Conservation (phyloP, 1,140 invertebrate genomes). For the Drosophila tsacasi region DNA sequence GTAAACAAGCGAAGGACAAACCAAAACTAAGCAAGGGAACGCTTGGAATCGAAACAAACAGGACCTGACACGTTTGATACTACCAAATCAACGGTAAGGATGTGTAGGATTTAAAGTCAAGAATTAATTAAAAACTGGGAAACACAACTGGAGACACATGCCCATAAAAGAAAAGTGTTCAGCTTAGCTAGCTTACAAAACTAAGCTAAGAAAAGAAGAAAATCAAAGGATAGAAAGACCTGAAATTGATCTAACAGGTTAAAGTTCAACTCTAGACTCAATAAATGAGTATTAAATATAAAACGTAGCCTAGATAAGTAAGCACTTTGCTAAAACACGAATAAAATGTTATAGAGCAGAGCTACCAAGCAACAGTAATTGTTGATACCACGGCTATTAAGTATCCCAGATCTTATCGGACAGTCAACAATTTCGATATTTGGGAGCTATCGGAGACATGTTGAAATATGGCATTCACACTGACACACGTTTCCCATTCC, state of each 20-base stretch:
- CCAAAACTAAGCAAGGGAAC: background rate
- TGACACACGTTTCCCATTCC: background rate
- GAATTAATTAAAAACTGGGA: background rate
- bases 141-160: too few species aligned
- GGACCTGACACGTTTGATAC: background rate
- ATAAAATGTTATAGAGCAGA: background rate
- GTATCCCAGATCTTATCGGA: conserved; percentile 21
- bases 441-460: conserved; percentile 1
- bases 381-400: conserved; percentile 1
- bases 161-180: background rate
- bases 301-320: background rate
- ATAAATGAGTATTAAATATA: background rate
- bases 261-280: background rate
- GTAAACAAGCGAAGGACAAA: background rate
- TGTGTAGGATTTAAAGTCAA: too few species aligned
- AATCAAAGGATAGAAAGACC: background rate
- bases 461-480: conserved; percentile 15
- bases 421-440: conserved; percentile 3
- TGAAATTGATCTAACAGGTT: background rate
- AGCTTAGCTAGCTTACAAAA: background rate
- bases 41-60: background rate
- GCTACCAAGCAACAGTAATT: background rate
- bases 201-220: background rate
- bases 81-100: too few species aligned
- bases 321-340: too few species aligned